These are phyloP conservation scores for Orchesella flavescens DNA, from an alignment of 2,888 invertebrate species.

Conservation along the genomic window DNA sequence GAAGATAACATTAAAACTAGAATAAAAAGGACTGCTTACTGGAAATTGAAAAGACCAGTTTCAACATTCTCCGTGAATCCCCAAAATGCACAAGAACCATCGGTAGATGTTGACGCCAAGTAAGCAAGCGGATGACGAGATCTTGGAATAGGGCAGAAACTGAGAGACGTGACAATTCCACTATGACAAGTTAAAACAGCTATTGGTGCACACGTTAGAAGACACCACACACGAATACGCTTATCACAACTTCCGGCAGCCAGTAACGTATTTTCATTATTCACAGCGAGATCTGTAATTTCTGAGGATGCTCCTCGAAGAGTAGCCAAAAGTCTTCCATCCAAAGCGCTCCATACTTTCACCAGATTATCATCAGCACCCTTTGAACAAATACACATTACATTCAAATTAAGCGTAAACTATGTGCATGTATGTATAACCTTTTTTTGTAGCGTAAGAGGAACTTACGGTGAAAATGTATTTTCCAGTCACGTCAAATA, in stretches of 20 bases:
- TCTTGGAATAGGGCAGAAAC: conserved; percentile 91
- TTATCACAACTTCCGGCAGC: conserved; percentile 96
- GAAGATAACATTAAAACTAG: background rate
- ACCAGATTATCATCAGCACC: conserved; percentile 96
- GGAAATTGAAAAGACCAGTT: conserved; percentile 78
- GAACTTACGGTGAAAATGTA: conserved; percentile 88
- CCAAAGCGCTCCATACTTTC: conserved; percentile 93
- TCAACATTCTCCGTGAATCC: conserved; percentile 80
- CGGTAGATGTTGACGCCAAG: conserved; percentile 94
- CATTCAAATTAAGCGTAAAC: background rate
- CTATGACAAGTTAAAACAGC: conserved; percentile 88
- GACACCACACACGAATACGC: conserved; percentile 93
- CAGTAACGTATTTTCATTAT: conserved; percentile 91
- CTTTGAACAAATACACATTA: conserved; percentile 74
- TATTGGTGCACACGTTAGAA: conserved; percentile 82
- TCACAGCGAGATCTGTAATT: conserved; percentile 96
- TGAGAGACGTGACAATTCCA: conserved; percentile 89
- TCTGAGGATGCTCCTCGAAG: conserved; percentile 95
- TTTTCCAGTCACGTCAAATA: conserved; percentile 92
- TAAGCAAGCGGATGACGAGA: conserved; percentile 82
- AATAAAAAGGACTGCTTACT: conserved; percentile 76
- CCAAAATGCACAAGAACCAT: conserved; percentile 98
- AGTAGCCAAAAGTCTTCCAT: conserved; percentile 91
- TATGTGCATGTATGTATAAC: no score
- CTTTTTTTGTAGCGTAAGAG: no score